phyloP scores from a whole-genome alignment of 2,797 vertebrate species.

The Astyanax mexicanus region DNA sequence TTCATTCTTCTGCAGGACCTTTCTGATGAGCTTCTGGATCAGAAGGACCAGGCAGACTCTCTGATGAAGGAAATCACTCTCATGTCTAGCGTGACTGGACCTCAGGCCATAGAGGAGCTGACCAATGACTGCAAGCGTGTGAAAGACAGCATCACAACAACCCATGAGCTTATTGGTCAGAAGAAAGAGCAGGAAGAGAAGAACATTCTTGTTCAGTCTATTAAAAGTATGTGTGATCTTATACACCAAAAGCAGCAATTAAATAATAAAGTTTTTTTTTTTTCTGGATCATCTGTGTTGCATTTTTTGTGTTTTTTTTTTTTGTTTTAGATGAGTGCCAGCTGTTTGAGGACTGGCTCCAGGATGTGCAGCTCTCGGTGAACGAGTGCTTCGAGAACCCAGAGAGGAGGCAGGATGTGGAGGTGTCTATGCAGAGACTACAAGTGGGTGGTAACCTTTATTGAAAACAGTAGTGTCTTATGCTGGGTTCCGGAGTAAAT shows the following conservation, averaged over 20 bases:
- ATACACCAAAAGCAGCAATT: neutral
- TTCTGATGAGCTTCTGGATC: slow-evolving; percentile 83
- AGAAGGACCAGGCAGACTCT: slow-evolving; percentile 82
- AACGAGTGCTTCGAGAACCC: slow-evolving; percentile 91
- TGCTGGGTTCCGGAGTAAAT: too few species aligned
- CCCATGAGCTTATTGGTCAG: slow-evolving; percentile 84
- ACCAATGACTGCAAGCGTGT: slow-evolving; percentile 75
- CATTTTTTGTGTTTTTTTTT: neutral
- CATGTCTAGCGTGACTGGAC: slow-evolving; percentile 77
- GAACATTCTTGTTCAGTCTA: slow-evolving; percentile 77
- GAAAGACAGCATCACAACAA: slow-evolving; percentile 74
- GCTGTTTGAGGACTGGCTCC: slow-evolving; percentile 88
- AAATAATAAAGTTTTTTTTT: neutral
- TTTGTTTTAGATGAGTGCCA: slow-evolving; percentile 83
- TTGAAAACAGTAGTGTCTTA: neutral
- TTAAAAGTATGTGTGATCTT: slow-evolving; percentile 75
- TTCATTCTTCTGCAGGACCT: slow-evolving; percentile 76
- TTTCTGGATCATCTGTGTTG: neutral
- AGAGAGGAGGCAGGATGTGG: slow-evolving; percentile 79
- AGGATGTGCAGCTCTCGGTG: slow-evolving; percentile 83
- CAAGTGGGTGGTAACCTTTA: slow-evolving; percentile 70
- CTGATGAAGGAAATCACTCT: slow-evolving; percentile 85
- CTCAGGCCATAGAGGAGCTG: slow-evolving; percentile 83
- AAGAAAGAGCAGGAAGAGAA: slow-evolving; percentile 86
- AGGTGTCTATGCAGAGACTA: slow-evolving; percentile 83